These are phyloP conservation scores for Chesias legatella DNA, from an alignment of 2,888 invertebrate species.

Conservation along the genomic window DNA sequence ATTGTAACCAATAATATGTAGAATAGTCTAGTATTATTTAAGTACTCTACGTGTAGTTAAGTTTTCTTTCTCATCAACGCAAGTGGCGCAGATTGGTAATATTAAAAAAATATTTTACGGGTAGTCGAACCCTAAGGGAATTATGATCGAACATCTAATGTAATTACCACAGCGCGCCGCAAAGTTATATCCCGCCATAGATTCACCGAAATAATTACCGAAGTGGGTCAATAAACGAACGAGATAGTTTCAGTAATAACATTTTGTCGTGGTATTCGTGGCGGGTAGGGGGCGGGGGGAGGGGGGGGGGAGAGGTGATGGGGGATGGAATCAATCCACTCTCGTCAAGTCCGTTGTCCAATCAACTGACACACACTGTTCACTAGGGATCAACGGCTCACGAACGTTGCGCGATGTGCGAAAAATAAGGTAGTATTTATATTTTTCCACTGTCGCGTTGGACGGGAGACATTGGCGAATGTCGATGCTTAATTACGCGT, in stretches of 20 bases:
- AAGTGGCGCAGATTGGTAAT: constrained; percentile 14
- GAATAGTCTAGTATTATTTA: too few relatives aligned
- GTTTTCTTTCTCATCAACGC: constrained; percentile 1
- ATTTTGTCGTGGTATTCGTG: constrained; percentile 59
- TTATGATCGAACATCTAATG: constrained; percentile 31
- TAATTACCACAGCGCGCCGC: constrained; percentile 27
- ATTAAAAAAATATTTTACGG: constrained; percentile 24
- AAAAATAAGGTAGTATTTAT: constrained; percentile 34
- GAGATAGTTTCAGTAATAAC: constrained; percentile 67
- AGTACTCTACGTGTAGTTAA: too few relatives aligned
- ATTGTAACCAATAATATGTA: too few relatives aligned
- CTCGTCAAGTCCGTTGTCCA: constrained; percentile 71
- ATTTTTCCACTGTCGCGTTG: constrained; percentile 33
- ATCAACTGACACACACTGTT: constrained; percentile 73
- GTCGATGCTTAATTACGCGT: constrained; percentile 36
- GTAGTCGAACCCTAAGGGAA: constrained; percentile 18
- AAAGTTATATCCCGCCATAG: constrained; percentile 36
- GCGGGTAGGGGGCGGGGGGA: constrained; percentile 24
- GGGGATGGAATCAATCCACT: constrained; percentile 72
- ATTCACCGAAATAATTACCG: constrained; percentile 41
- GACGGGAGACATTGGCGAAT: constrained; percentile 37
- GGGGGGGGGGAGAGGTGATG: too few relatives aligned
- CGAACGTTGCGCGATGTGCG: constrained; percentile 35
- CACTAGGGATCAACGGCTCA: constrained; percentile 60
- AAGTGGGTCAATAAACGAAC: constrained; percentile 58